A percentile compares a stretch with the other conserved stretches of the same genome.
These are phyloP conservation scores for Pecten maximus DNA, from an alignment of 2,888 invertebrate genomes.

Conservation along the genomic window DNA sequence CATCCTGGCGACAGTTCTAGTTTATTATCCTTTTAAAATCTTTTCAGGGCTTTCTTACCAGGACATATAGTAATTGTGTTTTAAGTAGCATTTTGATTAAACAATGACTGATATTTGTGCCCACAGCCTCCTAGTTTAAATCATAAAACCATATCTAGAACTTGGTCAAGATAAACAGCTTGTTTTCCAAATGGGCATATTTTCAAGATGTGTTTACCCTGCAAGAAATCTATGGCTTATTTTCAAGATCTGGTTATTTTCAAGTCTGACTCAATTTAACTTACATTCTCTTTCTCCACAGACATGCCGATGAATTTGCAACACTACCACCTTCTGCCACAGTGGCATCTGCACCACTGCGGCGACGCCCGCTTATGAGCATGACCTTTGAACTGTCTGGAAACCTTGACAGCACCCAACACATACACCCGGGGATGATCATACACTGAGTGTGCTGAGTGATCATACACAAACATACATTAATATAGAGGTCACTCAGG, in stretches of 20 bases:
- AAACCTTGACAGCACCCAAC: slow-evolving; percentile 64
- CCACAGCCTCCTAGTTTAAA: too few relatives aligned
- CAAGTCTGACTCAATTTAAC: background rate
- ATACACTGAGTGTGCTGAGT: background rate
- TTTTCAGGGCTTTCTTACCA: too few relatives aligned
- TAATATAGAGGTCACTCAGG: background rate
- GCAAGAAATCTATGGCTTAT: too few relatives aligned
- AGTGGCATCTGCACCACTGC: slow-evolving; percentile 63
- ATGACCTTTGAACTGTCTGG: slow-evolving; percentile 69
- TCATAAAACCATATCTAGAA: too few relatives aligned
- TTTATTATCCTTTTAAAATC: too few relatives aligned
- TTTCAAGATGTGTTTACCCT: too few relatives aligned
- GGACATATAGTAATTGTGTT: too few relatives aligned
- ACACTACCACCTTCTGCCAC: slow-evolving; percentile 14
- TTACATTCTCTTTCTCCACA: slow-evolving; percentile 32
- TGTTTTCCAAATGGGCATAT: too few relatives aligned
- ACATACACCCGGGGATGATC: slow-evolving; percentile 56
- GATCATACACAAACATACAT: background rate
- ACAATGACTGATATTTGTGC: too few relatives aligned
- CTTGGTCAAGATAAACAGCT: too few relatives aligned
- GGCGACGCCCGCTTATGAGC: slow-evolving; percentile 66
- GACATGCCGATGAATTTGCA: slow-evolving; percentile 47
- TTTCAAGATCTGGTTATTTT: background rate
- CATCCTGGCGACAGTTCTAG: too few relatives aligned
- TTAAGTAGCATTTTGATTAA: too few relatives aligned